phyloP scores from a whole-genome alignment of 2,113 vertebrate species.

The Pelvicachromis taeniatus region DNA sequence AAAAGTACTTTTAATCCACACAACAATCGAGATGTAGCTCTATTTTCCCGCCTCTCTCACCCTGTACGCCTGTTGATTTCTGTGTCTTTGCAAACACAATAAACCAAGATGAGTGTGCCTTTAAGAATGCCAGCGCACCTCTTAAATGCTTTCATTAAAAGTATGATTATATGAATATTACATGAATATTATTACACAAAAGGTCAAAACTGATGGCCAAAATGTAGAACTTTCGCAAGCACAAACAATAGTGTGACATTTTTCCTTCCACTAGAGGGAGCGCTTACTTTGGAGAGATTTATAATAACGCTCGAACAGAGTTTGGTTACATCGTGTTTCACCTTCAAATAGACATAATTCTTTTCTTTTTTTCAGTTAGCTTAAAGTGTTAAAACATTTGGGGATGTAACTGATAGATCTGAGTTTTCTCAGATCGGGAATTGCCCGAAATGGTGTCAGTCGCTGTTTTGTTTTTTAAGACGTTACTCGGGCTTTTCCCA shows the following conservation, averaged over 20 bases:
- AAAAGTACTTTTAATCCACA: not conserved
- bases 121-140: not conserved
- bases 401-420: not conserved
- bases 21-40: not conserved
- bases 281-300: not conserved
- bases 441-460: not conserved
- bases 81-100: not conserved
- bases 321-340: not conserved
- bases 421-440: not conserved
- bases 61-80: not conserved
- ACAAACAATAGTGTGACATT: not conserved
- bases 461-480: not conserved
- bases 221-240: not conserved
- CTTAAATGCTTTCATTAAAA: not conserved
- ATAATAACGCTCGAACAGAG: not conserved
- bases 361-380: not conserved
- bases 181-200: no score
- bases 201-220: not conserved
- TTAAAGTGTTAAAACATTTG: not conserved
- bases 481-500: not conserved
- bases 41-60: not conserved
- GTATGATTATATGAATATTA: not conserved
- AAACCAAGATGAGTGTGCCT: not conserved
- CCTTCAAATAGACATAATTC: not conserved
- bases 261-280: slow-evolving; percentile 50